Percentiles rank a stretch among this genome's conserved stretches.
These are phyloP conservation scores for Calliopum simillimum DNA, from an alignment of 2,888 invertebrate genomes.

Conservation along the genomic window DNA sequence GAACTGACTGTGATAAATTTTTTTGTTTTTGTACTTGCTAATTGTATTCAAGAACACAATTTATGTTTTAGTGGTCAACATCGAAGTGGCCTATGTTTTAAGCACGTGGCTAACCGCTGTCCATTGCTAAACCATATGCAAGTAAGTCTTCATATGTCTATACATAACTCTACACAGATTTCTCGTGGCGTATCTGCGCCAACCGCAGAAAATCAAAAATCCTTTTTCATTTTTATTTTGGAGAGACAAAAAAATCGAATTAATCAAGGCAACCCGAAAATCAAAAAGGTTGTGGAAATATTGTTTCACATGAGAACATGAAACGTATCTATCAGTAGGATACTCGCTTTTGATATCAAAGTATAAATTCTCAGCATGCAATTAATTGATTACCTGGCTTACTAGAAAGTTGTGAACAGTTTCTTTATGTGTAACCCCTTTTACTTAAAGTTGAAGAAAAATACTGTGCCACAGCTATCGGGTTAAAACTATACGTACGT, in stretches of 20 bases:
- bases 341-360: conserved; percentile 33
- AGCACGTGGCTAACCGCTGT: conserved; percentile 57
- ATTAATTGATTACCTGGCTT: conserved; percentile 63
- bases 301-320: too few relatives aligned
- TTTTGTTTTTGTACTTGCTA: too few relatives aligned
- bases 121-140: conserved; percentile 38
- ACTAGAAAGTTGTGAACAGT: conserved; percentile 25
- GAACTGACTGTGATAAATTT: too few relatives aligned
- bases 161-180: background rate
- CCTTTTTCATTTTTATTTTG: conserved; percentile 28
- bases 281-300: background rate
- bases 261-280: conserved; percentile 48
- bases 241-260: conserved; percentile 48
- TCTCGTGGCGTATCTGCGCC: background rate
- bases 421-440: too few relatives aligned
- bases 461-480: too few relatives aligned
- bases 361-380: conserved; percentile 57
- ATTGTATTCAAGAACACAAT: too few relatives aligned
- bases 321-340: background rate
- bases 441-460: too few relatives aligned
- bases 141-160: background rate
- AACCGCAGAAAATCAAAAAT: conserved; percentile 39
- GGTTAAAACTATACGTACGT: too few relatives aligned
- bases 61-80: too few relatives aligned
- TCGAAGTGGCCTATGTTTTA: too few relatives aligned